Base-by-base conservation (phyloP, 2,888 invertebrate species). In the Plebejus melissa region DNA sequence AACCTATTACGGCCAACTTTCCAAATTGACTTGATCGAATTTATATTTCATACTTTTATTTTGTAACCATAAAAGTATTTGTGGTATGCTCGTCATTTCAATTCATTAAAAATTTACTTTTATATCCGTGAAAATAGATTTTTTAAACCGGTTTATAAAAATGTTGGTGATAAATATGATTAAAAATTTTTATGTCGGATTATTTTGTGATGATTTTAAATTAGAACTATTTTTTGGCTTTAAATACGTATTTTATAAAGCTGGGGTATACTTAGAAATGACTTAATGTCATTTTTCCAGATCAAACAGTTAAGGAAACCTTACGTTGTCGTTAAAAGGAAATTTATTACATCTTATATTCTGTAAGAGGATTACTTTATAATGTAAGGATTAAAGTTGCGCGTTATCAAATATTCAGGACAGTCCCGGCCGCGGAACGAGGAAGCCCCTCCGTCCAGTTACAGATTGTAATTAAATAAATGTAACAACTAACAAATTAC, bases 1-100 rank as follows among this genome's bases (percentile, higher is more conserved):
- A 90, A 87, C 82, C 85, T 88, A 88, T 88, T 89, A 89, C 87
- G 85, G 83, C 83, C 79, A 85, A 88, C 83, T 87, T 85, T 81
- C 77, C 77, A 87, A 87, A 87, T 88, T 88, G 84, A 83, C 86
- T 88, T 86, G 88, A 86, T 88, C 85, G 87, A 87, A 88, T 86
- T 82, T 83, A 65, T 65, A 65, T 36, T 65, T 65, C 13, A 65
- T 65, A 65, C 13, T 36, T 65, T 65, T 65, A 65, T 65, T 65
- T 65, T 65, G 65, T 32, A 65, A 65, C 28, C 4, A 9, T 60
- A 32, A 65, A 65, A 65, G 65, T 32, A 36, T 65, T 36, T 32
- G 65, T 32, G 65, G 65, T 36, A 65, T 9, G 32, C 32, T 16
- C 13, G 32, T 65, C 32, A 36, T 32, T 65, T 13, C 2, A 13